phyloP scores from a whole-genome alignment of 2,888 invertebrate species.

The Actias luna region DNA sequence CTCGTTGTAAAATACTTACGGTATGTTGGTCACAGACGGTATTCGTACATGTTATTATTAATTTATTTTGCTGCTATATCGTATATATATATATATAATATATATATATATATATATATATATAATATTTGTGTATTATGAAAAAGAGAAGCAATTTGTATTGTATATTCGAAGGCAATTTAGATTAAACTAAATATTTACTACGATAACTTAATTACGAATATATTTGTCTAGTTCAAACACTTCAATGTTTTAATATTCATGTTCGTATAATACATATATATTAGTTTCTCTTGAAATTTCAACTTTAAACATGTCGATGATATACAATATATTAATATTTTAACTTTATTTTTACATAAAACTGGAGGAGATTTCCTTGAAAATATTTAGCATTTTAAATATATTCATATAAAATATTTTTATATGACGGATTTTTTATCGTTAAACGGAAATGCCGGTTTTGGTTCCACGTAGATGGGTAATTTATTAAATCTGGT shows the following conservation, averaged over 20 bases:
- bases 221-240: neutral
- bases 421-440: slow-evolving; percentile 4
- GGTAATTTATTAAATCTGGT: slow-evolving; percentile 23
- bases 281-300: too few relatives aligned
- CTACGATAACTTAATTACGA: neutral
- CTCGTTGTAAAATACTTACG: slow-evolving; percentile 65
- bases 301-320: too few relatives aligned
- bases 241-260: neutral
- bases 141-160: neutral
- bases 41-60: slow-evolving; percentile 59
- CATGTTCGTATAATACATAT: neutral
- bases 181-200: neutral
- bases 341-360: too few relatives aligned
- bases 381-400: neutral
- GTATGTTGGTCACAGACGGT: slow-evolving; percentile 54
- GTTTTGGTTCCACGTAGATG: slow-evolving; percentile 24
- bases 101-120: neutral
- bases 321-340: too few relatives aligned
- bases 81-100: slow-evolving; percentile 8
- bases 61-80: slow-evolving; percentile 18
- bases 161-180: neutral
- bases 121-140: neutral
- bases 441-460: slow-evolving; percentile 24
- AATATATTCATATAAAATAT: neutral
- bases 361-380: too few relatives aligned